These are phyloP conservation scores for Pygoscelis antarcticus DNA, from an alignment of 2,113 vertebrate species.

Conservation along the genomic window DNA sequence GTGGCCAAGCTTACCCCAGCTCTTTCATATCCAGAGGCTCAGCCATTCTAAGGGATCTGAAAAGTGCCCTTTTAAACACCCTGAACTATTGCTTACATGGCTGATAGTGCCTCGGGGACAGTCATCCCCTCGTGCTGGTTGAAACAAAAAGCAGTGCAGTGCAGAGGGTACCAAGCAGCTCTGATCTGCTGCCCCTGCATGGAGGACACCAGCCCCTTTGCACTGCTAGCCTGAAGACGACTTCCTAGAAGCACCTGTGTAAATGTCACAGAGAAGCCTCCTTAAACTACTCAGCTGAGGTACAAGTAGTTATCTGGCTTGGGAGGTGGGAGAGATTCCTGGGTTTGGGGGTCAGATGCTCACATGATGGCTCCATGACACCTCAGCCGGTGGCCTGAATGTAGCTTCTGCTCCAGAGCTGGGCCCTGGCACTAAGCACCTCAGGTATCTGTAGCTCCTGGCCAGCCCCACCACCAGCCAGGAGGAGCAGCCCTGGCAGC, in stretches of 20 bases:
- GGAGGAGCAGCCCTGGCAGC: not conserved
- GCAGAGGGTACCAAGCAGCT: not conserved
- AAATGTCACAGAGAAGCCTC: not conserved
- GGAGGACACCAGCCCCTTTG: not conserved
- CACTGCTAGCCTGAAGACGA: not conserved
- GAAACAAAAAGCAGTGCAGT: not conserved
- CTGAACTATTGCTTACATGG: not conserved
- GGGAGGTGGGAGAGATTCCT: not conserved
- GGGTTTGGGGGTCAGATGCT: not conserved
- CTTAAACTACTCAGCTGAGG: not conserved
- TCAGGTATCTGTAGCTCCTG: not conserved
- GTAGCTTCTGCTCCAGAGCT: not conserved
- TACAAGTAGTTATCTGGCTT: not conserved
- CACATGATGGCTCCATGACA: rapidly evolving
- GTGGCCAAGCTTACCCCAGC: not conserved
- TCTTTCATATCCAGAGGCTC: not conserved
- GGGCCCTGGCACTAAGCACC: rapidly evolving
- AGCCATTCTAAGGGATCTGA: not conserved
- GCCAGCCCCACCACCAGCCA: not conserved
- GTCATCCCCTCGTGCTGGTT: rapidly evolving
- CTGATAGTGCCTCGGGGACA: not conserved
- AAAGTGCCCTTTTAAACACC: not conserved
- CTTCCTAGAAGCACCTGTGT: not conserved
- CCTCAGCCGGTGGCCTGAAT: rapidly evolving
- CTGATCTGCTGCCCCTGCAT: not conserved